Evolutionary conservation across 1,140 invertebrate species (phyloP).

Genomic region (Neomicropteryx cornuta): DNA sequence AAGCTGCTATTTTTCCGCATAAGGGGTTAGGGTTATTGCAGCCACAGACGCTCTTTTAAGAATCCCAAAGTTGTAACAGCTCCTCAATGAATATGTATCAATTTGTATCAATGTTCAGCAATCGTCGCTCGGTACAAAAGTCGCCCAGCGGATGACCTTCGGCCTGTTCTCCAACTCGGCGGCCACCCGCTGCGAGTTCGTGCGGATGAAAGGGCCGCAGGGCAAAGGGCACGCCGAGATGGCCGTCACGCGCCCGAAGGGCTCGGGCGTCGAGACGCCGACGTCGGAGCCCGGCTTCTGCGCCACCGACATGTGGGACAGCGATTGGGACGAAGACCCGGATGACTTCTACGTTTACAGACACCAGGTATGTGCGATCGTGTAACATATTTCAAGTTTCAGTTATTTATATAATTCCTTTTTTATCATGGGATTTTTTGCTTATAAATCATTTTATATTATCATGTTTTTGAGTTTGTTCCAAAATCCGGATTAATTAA

Average conservation of each 20-base stretch:
- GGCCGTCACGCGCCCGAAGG: constrained; percentile 88
- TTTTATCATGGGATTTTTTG: too few relatives aligned
- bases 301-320: constrained; percentile 75
- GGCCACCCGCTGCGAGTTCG: constrained; percentile 88
- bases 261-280: constrained; percentile 86
- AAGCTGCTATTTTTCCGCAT: too few relatives aligned
- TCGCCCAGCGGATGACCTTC: constrained; percentile 93
- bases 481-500: too few relatives aligned
- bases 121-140: constrained; percentile 87
- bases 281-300: constrained; percentile 84
- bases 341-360: constrained; percentile 74
- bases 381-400: too few relatives aligned
- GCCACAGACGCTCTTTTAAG: too few relatives aligned
- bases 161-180: constrained; percentile 65
- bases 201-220: constrained; percentile 93
- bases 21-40: too few relatives aligned
- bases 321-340: constrained; percentile 76
- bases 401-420: too few relatives aligned
- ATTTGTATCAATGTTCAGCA: constrained; percentile 46
- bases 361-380: constrained; percentile 70
- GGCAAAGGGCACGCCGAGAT: constrained; percentile 97
- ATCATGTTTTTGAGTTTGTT: too few relatives aligned
- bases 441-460: too few relatives aligned
- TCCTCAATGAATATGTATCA: too few relatives aligned
- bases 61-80: too few relatives aligned